phyloP scores from a whole-genome alignment of 2,888 invertebrate genomes.

The Elegia similella region DNA sequence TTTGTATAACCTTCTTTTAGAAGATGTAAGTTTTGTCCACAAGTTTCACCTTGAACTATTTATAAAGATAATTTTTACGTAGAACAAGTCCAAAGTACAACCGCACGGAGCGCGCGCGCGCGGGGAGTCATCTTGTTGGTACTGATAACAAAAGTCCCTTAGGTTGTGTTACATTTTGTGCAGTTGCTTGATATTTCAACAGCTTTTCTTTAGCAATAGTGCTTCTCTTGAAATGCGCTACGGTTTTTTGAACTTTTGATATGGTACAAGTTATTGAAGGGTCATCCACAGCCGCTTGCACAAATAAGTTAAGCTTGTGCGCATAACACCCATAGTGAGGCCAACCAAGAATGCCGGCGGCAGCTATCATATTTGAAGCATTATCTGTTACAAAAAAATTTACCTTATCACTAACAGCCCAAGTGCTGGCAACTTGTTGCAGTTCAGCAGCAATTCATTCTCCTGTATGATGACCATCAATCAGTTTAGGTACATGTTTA shows the following conservation, averaged over 20 bases:
- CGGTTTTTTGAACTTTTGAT: conserved; percentile 20
- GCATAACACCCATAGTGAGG: conserved; percentile 27
- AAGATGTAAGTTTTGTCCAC: no score
- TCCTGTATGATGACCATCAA: conserved; percentile 22
- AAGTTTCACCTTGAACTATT: no score
- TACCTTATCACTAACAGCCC: conserved; percentile 15
- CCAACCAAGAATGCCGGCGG: conserved; percentile 21
- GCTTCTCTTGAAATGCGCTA: conserved; percentile 23
- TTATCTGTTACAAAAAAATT: conserved; percentile 26
- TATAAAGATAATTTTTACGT: no score
- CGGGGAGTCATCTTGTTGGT: conserved; percentile 24
- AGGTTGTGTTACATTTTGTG: conserved; percentile 20
- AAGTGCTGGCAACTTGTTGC: background rate
- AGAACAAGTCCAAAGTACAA: no score
- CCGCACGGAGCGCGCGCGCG: no score
- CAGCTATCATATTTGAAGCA: conserved; percentile 25
- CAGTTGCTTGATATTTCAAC: conserved; percentile 19
- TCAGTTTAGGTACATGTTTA: no score
- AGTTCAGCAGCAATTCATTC: conserved; percentile 15
- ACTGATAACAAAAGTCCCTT: conserved; percentile 23
- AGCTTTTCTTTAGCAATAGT: conserved; percentile 21
- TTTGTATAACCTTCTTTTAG: no score
- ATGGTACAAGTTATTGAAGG: background rate
- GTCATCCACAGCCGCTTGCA: conserved; percentile 21
- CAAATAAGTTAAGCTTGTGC: conserved; percentile 28